These are phyloP conservation scores for Caenorhabditis sinica DNA, from an alignment of 2,888 invertebrate species.

Conservation along the genomic window DNA sequence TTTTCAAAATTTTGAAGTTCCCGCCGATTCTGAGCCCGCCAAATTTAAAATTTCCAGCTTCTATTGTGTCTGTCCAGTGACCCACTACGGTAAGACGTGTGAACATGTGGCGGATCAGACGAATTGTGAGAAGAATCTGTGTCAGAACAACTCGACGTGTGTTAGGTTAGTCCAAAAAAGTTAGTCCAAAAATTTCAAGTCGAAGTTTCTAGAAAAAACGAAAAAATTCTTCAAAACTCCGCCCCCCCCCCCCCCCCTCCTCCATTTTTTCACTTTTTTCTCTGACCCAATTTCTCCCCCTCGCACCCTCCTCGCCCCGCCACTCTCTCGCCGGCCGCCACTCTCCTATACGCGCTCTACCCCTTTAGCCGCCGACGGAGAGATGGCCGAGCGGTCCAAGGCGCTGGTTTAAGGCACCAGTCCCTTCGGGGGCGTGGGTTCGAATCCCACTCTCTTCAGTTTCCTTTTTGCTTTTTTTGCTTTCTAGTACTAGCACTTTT, in stretches of 20 bases:
- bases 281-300: background rate
- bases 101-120: slow-evolving; percentile 69
- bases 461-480: slow-evolving; percentile 84
- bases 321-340: background rate
- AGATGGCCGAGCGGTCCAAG: slow-evolving; percentile 92
- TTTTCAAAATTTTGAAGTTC: slow-evolving; percentile 2
- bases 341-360: slow-evolving; percentile 8
- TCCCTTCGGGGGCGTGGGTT: slow-evolving; percentile 92
- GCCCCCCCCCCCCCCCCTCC: too few species aligned
- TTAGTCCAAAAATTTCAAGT: too few species aligned
- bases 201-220: background rate
- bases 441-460: slow-evolving; percentile 92
- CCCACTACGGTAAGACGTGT: slow-evolving; percentile 72
- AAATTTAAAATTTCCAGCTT: slow-evolving; percentile 57
- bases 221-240: background rate
- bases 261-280: background rate
- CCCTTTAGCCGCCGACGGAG: slow-evolving; percentile 29
- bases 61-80: slow-evolving; percentile 67
- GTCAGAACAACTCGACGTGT: slow-evolving; percentile 69
- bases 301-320: background rate
- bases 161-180: slow-evolving; percentile 64
- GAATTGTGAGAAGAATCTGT: slow-evolving; percentile 60
- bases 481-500: background rate
- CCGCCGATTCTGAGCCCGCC: too few species aligned
- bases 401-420: slow-evolving; percentile 92